Percentiles rank a stretch among this genome's conserved stretches.
Conservation (phyloP, 1,140 invertebrate species). For the Tetranychus urticae region DNA sequence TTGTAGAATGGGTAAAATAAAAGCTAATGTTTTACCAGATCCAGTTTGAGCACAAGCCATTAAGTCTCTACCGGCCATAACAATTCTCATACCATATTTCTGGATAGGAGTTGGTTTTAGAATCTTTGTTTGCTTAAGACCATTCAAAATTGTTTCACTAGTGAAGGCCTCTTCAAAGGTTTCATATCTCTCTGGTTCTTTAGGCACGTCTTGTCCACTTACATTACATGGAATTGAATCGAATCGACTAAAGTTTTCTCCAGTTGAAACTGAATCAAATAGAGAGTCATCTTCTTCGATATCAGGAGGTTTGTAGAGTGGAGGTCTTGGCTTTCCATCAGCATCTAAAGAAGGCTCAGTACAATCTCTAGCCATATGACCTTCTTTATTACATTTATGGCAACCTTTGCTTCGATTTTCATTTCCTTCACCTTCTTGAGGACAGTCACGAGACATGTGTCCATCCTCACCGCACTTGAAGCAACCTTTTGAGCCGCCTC, state of each 20-base stretch:
- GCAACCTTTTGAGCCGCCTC: slow-evolving; percentile 8
- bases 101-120: slow-evolving; percentile 76
- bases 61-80: slow-evolving; percentile 49
- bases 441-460: slow-evolving; percentile 15
- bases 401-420: neutral
- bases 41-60: slow-evolving; percentile 52
- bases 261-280: slow-evolving; percentile 34
- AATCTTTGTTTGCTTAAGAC: slow-evolving; percentile 48
- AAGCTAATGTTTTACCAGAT: slow-evolving; percentile 88
- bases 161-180: slow-evolving; percentile 39
- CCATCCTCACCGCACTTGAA: slow-evolving; percentile 6
- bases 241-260: slow-evolving; percentile 73
- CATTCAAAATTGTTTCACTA: slow-evolving; percentile 38
- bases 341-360: slow-evolving; percentile 13
- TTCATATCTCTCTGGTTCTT: slow-evolving; percentile 30
- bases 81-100: slow-evolving; percentile 61
- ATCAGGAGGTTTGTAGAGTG: slow-evolving; percentile 51
- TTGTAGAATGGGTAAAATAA: slow-evolving; percentile 67
- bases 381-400: slow-evolving; percentile 12
- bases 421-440: slow-evolving; percentile 15
- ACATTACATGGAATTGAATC: slow-evolving; percentile 56
- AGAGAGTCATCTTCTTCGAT: slow-evolving; percentile 34
- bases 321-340: slow-evolving; percentile 1
- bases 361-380: slow-evolving; percentile 15
- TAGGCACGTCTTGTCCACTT: slow-evolving; percentile 24